Conservation (phyloP, 2,888 invertebrate genomes). For the Lasioglossum figueresi region DNA sequence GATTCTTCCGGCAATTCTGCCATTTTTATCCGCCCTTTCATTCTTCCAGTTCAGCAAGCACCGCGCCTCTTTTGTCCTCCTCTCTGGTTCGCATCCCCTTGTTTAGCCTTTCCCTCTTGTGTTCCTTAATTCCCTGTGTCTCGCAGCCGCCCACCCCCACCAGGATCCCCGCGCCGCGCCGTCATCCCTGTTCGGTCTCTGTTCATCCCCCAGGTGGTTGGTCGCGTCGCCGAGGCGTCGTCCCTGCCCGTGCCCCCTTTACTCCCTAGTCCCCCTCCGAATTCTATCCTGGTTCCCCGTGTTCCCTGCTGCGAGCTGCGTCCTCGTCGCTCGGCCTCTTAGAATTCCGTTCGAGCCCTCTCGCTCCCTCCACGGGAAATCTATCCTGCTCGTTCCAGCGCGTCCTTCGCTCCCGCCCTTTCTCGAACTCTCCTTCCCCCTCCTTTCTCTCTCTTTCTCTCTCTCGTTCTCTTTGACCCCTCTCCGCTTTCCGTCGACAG, state of each 20-base stretch:
- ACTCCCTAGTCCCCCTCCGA: neutral
- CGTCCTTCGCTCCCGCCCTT: constrained; percentile 38
- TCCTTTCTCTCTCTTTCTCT: too few relatives aligned
- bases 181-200: constrained; percentile 5
- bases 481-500: neutral
- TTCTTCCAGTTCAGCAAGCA: constrained; percentile 18
- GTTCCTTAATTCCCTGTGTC: constrained; percentile 28
- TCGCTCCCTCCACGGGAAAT: constrained; percentile 22
- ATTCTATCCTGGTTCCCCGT: constrained; percentile 14
- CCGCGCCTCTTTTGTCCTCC: neutral
- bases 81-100: neutral
- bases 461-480: neutral
- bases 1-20: constrained; percentile 10
- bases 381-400: constrained; percentile 41
- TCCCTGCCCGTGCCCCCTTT: constrained; percentile 12
- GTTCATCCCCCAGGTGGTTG: neutral
- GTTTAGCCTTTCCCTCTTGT: constrained; percentile 23
- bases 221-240: neutral
- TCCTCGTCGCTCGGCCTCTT: constrained; percentile 34
- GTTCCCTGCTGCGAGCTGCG: neutral
- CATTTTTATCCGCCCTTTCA: constrained; percentile 19
- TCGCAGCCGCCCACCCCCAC: constrained; percentile 1
- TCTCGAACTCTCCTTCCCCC: neutral
- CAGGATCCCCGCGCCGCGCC: neutral
- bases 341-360: constrained; percentile 30